Evolutionary conservation across 2,888 invertebrate species (phyloP), one percentile per base, ranked within the genome.

Genomic region (Tetropium fuscum): DNA sequence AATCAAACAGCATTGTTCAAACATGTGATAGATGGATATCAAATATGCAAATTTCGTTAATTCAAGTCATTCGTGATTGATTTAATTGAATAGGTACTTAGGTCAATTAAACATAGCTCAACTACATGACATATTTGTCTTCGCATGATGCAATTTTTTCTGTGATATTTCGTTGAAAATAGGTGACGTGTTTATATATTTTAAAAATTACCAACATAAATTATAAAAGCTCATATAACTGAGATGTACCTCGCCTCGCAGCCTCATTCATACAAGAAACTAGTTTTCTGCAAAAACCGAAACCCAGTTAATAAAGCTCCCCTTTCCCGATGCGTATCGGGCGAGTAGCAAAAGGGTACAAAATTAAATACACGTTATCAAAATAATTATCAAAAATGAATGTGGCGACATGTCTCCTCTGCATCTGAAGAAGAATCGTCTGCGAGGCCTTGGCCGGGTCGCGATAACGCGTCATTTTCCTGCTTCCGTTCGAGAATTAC

Each of bases 401-500:
- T 63, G 66, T 63, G 63, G 51, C 62, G 64, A 56, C 64, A 66
- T 58, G 53, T 63, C 56, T 60, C 55, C 41, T 49, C 53, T 41
- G 25, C 51, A 51, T 49, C 43, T 48, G 44, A 38, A 51, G 43
- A 58, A 22, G 43, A 48, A 53, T 49, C 58, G 67, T 58, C 58
- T 53, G 55, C 32, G 60, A 59, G 45, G 49, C 53, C 51, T 57
- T 60, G 70, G 68, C 57, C 66, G 64, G 63, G 57, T 54, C 57
- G 62, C 61, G 75, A 76, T 75, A 76, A 73, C 71, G 66, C 71
- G 68, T 69, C 74, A 69, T 73, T 71, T 74, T 71, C 70, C 74
- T 64, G 70, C 71, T 76, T 78, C 77, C 77, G 73, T 71, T 70
- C 73, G 69, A 68, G 74, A 75, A 75, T 75, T 74, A 76, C 74